Base-by-base conservation (phyloP, 2,797 vertebrate genomes). In the Mionectes olivaceus region DNA sequence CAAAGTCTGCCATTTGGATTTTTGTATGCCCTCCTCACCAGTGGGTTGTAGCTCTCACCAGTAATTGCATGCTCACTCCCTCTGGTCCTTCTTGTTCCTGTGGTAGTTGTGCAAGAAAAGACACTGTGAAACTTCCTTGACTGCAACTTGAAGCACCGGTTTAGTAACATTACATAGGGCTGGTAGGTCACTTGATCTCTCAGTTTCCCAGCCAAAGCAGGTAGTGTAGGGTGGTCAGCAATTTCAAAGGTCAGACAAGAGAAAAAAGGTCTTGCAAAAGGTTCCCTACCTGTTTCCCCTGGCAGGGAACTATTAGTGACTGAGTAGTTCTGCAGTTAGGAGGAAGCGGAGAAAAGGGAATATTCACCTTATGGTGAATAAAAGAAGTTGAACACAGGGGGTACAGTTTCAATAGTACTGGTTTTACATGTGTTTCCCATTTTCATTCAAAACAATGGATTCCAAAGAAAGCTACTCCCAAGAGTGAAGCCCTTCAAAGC, bases 401-500 rank as follows among this genome's bases (percentile, higher is more conserved):
- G 65, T 68, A 30, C 28, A 41, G 53, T 78, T 39, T 67, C 61
- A 75, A 47, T 19, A 8, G 47, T 49, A 25, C 69, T 35, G 44
- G 70, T 70, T 91, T 94, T 74, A 76, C 56, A 67, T 76, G 50
- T 1, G 7, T 83, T 70, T 85, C 77, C 79, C 52, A 60, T 88
- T 89, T 86, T 89, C 76, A 83, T 89, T 83, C 85, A 81, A 85
- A 81, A 93, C 67, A 73, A 78, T 50, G 60, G 39, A 52, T 90
- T 96, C 79, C 76, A 93, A 94, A 91, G 89, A 94, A 95, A 93
- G 70, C 76, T 93, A 37, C 73, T 90, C 86, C 87, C 87, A 86
- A 80, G 83, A 86, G 89, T 59, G 61, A 76, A 89, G 63, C 44
- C 63, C 70, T 94, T 87, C 78, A 79, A 75, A 96, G 83, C 49